Evolutionary conservation across 1,140 invertebrate genomes (phyloP), one percentile per base, ranked within the genome.

Genomic region (Linepithema humile): DNA sequence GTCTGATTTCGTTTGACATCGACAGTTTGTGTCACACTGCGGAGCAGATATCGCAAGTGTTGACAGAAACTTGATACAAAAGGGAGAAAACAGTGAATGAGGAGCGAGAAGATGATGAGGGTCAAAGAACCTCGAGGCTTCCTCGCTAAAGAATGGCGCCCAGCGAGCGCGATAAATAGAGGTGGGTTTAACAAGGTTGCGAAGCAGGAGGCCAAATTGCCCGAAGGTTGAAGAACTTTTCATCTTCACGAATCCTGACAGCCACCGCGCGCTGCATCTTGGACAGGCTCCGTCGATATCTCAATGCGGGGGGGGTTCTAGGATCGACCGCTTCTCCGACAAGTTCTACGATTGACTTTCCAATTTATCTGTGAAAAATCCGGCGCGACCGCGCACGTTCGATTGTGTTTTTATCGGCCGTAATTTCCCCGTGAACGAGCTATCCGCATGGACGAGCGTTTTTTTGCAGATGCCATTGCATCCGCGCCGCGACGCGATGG

Each of bases 121-220:
- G 73, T 82, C 60, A 82, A 62, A 73, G 77, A 83, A 80, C 78
- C 80, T 78, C 29, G 84, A 86, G 69, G 78, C 85, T 89, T 89
- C 86, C 87, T 91, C 89, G 85, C 90, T 89, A 91, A 91, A 91
- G 78, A 40, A 77, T 70, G 67, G 29, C 65, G 48, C 45, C 45
- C 86, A 80, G 64, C 67, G 67, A 80, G 84, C 85, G 86, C 84
- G 88, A 91, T 91, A 90, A 91, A 92, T 75, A 80, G 85, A 91
- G 90, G 86, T 83, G 83, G 70, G 64, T 77, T 87, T 85, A 85
- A 88, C 74, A 85, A 80, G 85, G 23, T 82, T 82, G 69, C 59
- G 50, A 67, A 65, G 50, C 55, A n/a, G 50, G 32, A 57, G 67
- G 50, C 55, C 17, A 67, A 82, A 86, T 86, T 77, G 78, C 50